Conservation (phyloP, 2,797 vertebrate genomes). For the Cyprinodon diabolis region DNA sequence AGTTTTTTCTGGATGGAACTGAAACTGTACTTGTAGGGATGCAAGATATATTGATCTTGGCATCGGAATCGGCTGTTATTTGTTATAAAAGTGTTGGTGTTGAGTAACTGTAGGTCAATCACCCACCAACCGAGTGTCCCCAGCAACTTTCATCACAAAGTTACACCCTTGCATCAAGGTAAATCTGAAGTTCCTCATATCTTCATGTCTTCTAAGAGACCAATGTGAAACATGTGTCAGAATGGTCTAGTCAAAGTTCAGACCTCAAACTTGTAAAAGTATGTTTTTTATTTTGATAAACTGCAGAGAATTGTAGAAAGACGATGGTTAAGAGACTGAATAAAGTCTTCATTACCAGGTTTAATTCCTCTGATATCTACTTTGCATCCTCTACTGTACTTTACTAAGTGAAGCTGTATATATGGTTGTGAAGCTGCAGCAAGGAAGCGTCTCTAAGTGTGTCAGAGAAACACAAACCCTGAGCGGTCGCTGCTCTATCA, state of each 20-base stretch:
- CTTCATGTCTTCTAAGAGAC: too few species aligned
- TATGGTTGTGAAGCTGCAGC: background rate
- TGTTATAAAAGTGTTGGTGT: too few species aligned
- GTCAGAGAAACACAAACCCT: slow-evolving; percentile 18
- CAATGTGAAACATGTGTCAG: background rate
- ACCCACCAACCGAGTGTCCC: too few species aligned
- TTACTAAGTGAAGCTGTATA: background rate
- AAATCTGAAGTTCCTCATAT: too few species aligned
- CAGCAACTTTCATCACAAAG: too few species aligned
- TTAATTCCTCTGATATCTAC: background rate
- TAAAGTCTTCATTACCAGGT: background rate
- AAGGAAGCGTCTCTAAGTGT: slow-evolving; percentile 4
- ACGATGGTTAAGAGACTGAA: background rate
- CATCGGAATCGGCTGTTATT: too few species aligned
- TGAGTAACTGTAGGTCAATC: too few species aligned
- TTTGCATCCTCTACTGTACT: background rate
- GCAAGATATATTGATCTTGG: too few species aligned
- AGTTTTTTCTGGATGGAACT: too few species aligned
- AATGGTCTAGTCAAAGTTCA: background rate
- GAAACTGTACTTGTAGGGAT: too few species aligned
- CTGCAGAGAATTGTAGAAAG: background rate
- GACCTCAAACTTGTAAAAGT: background rate
- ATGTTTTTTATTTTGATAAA: background rate
- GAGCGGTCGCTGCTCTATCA: slow-evolving; percentile 4
- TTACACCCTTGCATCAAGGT: too few species aligned